A percentile compares a stretch with the other conserved stretches of the same genome.
phyloP scores from a whole-genome alignment of 2,113 vertebrate genomes.

The Indicator indicator region DNA sequence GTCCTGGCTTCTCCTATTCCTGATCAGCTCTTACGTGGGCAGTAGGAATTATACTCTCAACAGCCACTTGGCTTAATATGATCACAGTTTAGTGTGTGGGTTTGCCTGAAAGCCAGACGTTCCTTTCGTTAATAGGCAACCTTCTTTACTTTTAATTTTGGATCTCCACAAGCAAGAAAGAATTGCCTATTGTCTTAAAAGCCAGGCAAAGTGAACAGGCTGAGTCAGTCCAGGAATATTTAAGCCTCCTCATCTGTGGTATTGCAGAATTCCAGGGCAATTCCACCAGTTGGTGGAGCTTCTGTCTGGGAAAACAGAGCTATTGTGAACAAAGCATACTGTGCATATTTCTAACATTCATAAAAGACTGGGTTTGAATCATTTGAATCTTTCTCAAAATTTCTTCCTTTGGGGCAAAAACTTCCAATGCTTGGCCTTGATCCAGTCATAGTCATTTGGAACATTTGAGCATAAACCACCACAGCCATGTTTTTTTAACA shows the following conservation, averaged over 20 bases:
- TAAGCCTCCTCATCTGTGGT: constrained; percentile 63
- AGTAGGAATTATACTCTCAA: constrained; percentile 1
- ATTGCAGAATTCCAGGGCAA: constrained; percentile 67
- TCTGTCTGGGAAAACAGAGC: constrained; percentile 70
- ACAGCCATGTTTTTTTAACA: neutral
- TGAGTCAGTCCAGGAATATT: constrained; percentile 70
- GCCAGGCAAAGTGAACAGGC: constrained; percentile 30
- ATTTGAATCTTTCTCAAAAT: constrained; percentile 59
- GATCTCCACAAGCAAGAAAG: neutral
- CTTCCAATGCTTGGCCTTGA: neutral
- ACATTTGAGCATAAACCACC: constrained; percentile 33
- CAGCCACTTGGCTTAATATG: neutral
- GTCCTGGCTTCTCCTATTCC: constrained; percentile 16
- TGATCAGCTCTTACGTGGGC: constrained; percentile 24
- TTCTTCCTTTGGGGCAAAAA: constrained; percentile 62
- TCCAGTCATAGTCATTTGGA: constrained; percentile 17
- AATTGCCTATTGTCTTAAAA: constrained; percentile 37
- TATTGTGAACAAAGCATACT: constrained; percentile 70
- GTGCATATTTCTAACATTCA: constrained; percentile 62
- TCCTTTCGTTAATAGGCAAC: neutral
- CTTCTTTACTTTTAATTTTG: constrained; percentile 29
- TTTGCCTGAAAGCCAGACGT: neutral
- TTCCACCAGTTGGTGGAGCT: constrained; percentile 72
- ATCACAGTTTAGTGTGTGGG: neutral
- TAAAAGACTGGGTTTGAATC: constrained; percentile 54